Evolutionary conservation across 2,797 vertebrate species (phyloP), one percentile per base, ranked within the genome.

Genomic region (Trachurus trachurus): DNA sequence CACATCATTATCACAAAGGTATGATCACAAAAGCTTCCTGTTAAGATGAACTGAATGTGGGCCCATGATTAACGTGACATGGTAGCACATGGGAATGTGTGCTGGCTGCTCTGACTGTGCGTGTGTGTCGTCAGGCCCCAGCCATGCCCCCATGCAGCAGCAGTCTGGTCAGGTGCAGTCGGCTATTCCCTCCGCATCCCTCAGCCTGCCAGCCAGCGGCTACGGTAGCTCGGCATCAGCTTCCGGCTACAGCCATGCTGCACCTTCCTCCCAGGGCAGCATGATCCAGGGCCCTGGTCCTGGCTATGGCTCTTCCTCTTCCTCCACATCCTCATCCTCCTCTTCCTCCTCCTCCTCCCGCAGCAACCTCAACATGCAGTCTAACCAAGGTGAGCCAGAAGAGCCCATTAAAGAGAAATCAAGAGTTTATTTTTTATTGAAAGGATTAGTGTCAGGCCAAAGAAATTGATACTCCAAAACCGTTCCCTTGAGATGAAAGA

Each of bases 311-410:
- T 96, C 96, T 89, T 96, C 90, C 42, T 86, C 97, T 0, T 84
- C 90, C 22, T 96, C 95, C 91, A 96, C 80, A 19, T 81, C 97
- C 1, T 96, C 96, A 66, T 80, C 59, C 11, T 83, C 83, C 26
- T 96, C 95, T 87, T 96, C 96, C 31, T 96, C 96, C 73, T 96
- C 96, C 44, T 96, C 96, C 76, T 96, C 97, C 29, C 95, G 95
- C 92, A 96, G 95, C 94, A 98, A 97, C 94, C 96, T 98, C 95
- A 98, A 96, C 96, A 96, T 98, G 95, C 97, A 96, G 88, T 94
- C 96, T 56, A 98, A 95, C 86, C 96, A 96, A 97, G 98, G 98
- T 98, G 96, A 96, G 80, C 93, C 84, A 87, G 74, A 71, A 42
- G 59, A 73, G 59, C 39, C 50, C 49, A 13, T 54, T 15, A 44